Base-by-base conservation (phyloP, 2,113 vertebrate genomes). In the Zapornia atra region DNA sequence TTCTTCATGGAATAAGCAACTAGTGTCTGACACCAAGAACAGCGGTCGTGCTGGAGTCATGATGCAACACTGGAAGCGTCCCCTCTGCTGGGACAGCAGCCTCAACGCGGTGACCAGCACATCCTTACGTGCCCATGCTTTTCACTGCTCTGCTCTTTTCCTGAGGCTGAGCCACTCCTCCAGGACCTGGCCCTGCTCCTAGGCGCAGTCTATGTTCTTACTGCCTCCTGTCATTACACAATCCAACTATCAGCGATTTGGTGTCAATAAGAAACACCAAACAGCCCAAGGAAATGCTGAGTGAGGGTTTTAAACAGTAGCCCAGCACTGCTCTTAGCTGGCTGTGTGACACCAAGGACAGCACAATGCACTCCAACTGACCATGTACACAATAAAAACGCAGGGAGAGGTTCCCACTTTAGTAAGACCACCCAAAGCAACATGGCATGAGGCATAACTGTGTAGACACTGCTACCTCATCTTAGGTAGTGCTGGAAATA, bases 21-120 rank as follows among this genome's bases (percentile, higher is more conserved):
- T 42, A 36, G 12, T 0, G 6, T 2, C 8, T 22, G 9, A 0
- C 44, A 61, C 13, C 21, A 2, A 5, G 7, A 31, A 33, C 3
- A 14, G 10, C 7, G 9, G 17, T 18, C 1, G 6, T 48, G 18
- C 63, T 57, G 36, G 38, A 19, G 4, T 38, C 48, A 51, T 29
- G 14, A 4, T 0, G 5, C 60, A 48, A 14, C 56, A 11, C 1
- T 9, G 5, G 8, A 17, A 42, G 11, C 1, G 24, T 17, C 50
- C 56, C 59, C 44, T 44, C 29, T 17, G 9, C 42, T 50, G 78
- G 44, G 25, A 10, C 25, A 73, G 28, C 15, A 65, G 44, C 15
- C 2, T 10, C 34, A 15, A 28, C 81, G 50, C 44, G 18, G 46
- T 1, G 4, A 64, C 31, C n/a, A 9, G 22, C 9, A 60, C 26